These are phyloP conservation scores for Hirundichthys speculiger DNA, from an alignment of 2,113 vertebrate genomes.

Conservation along the genomic window DNA sequence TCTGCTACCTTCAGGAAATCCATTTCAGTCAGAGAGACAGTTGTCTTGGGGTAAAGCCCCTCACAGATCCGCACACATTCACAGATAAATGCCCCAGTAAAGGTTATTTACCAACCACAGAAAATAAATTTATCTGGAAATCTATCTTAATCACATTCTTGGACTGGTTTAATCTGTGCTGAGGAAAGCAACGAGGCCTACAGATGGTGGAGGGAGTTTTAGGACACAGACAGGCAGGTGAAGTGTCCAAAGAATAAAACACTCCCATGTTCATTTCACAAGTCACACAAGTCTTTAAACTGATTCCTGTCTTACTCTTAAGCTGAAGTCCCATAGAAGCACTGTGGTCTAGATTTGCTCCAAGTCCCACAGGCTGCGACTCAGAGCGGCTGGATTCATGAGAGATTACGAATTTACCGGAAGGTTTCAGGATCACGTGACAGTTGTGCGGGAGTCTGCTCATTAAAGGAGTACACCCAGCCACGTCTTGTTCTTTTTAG, in stretches of 20 bases:
- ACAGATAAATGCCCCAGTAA: conserved; percentile 17
- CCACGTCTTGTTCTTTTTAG: too few relatives aligned
- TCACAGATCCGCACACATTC: conserved; percentile 37
- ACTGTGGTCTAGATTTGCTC: too few relatives aligned
- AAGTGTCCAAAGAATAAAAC: neutral
- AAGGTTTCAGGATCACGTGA: too few relatives aligned
- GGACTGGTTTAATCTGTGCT: conserved; percentile 53
- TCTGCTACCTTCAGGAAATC: conserved; percentile 60
- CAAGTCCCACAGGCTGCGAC: too few relatives aligned
- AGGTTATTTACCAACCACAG: conserved; percentile 59
- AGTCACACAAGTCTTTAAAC: neutral
- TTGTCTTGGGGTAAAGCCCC: conserved; percentile 62
- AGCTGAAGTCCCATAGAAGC: too few relatives aligned
- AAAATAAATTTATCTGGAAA: conserved; percentile 59
- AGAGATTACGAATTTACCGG: too few relatives aligned
- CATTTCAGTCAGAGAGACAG: conserved; percentile 65
- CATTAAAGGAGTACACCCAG: too few relatives aligned
- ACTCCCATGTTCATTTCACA: neutral
- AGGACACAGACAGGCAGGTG: conserved; percentile 23
- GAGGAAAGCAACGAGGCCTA: conserved; percentile 33
- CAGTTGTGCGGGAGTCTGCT: too few relatives aligned
- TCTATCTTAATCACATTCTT: conserved; percentile 69
- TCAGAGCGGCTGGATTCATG: too few relatives aligned
- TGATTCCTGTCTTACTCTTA: too few relatives aligned
- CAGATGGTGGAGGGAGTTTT: conserved; percentile 49